These are phyloP conservation scores for Scaptomyza montana DNA, from an alignment of 1,140 invertebrate genomes.

Conservation along the genomic window DNA sequence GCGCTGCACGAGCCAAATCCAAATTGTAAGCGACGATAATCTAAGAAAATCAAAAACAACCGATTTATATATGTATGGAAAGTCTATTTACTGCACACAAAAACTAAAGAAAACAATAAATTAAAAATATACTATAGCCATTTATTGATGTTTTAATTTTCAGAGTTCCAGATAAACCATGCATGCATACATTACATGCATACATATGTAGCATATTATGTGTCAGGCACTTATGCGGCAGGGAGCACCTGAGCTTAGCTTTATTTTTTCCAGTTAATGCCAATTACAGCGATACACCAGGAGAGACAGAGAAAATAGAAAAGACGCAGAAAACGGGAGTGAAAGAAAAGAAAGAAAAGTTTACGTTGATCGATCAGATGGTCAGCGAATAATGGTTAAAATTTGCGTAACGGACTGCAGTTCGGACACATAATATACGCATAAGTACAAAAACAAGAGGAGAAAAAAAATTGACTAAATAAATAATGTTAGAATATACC, in stretches of 20 bases:
- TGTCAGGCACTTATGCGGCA: neutral
- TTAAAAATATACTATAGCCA: neutral
- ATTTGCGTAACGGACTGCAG: neutral
- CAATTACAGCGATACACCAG: constrained; percentile 8
- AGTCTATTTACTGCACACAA: too few relatives aligned
- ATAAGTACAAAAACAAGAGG: too few relatives aligned
- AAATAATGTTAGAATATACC: too few relatives aligned
- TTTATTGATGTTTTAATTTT: neutral
- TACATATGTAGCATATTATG: too few relatives aligned
- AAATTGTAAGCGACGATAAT: constrained; percentile 3
- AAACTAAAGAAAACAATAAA: too few relatives aligned
- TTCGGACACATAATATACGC: neutral
- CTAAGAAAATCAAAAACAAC: neutral
- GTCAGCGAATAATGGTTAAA: neutral
- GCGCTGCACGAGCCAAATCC: neutral
- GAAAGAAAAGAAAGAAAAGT: neutral
- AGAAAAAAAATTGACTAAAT: too few relatives aligned
- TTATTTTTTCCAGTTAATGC: constrained; percentile 16
- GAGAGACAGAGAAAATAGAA: too few relatives aligned
- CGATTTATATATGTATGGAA: neutral
- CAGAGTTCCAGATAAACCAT: too few relatives aligned
- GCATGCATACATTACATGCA: too few relatives aligned
- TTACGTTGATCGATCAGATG: neutral
- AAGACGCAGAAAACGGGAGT: neutral
- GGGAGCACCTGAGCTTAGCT: constrained; percentile 6